Evolutionary conservation across 2,888 invertebrate species (phyloP).

Genomic region (Pimpla rufipes): DNA sequence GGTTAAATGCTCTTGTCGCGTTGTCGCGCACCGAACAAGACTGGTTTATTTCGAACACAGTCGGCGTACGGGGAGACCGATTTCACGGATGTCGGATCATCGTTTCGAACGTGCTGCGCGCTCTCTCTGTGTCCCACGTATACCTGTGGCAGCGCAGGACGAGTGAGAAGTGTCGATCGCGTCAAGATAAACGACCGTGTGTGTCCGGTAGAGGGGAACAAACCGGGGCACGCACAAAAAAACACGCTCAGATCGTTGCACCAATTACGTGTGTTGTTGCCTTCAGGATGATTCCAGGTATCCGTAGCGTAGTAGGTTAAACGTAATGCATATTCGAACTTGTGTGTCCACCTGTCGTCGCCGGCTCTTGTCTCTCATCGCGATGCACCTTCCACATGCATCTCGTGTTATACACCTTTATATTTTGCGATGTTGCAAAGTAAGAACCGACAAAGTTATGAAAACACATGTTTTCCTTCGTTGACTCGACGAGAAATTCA

Average conservation of each 20-base stretch:
- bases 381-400: slow-evolving; percentile 78
- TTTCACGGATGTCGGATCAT: slow-evolving; percentile 79
- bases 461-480: no score
- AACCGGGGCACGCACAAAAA: slow-evolving; percentile 70
- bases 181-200: slow-evolving; percentile 81
- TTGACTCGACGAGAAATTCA: no score
- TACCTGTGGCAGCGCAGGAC: slow-evolving; percentile 7
- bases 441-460: no score
- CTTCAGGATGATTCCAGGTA: slow-evolving; percentile 19
- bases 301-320: neutral
- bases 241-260: slow-evolving; percentile 71
- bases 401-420: neutral
- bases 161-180: slow-evolving; percentile 73
- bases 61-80: slow-evolving; percentile 75
- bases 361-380: slow-evolving; percentile 32
- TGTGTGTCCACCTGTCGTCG: slow-evolving; percentile 78
- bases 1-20: slow-evolving; percentile 3
- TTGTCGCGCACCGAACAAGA: slow-evolving; percentile 61
- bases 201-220: slow-evolving; percentile 78
- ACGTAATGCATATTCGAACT: slow-evolving; percentile 1
- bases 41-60: slow-evolving; percentile 72
- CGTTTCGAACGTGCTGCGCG: slow-evolving; percentile 48
- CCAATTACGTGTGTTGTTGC: slow-evolving; percentile 79
- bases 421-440: no score
- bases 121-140: neutral